Evolutionary conservation across 35 echinoderm and acorn worm genomes (phyloP), one percentile per base, ranked within the genome.

Genomic region (Hemicentrotus pulcherrimus): DNA sequence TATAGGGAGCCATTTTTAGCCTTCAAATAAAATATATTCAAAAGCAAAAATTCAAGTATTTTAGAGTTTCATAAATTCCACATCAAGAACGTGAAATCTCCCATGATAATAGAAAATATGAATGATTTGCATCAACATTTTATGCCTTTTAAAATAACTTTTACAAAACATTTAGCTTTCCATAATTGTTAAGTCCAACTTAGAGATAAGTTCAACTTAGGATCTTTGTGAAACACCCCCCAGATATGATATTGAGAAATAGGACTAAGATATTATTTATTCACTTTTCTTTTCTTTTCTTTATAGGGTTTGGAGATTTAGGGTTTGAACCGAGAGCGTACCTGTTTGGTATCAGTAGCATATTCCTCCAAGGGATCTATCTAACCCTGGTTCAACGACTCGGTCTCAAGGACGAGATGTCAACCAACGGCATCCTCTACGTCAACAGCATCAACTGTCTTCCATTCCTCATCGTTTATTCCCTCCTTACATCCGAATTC

Each of bases 391-490:
- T 99, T 1, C 96, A 99, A 86, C 97, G 96, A 88, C 94, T 97
- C 0, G 92, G 96, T 3, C 31, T 95, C 32, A 95, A 99, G 8
- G 95, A 94, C 18, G 35, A 97, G 86, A 61, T 96, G 14, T 92
- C 96, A 5, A 95, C 98, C 11, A 33, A 94, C 2, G 95, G 95
- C 6, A 94, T 99, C 32, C 86, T 97, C 11, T 99, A 96, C 94
- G 28, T 97, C 12, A 99, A 99, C 96, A 97, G 96, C 33, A 46
- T 99, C 18, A 99, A 97, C 48, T 99, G 98, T 88, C 88, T 97
- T 35, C 96, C 96, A n/a, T 88, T 96, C 35, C 95, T 99, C 59
- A 1, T 96, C 35, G 22, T 95, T 0, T 95, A 94, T 70, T 94
- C 61, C 6, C 6, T 95, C 18, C 6, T 94, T 0, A 94, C 98